phyloP scores from a whole-genome alignment of 2,113 vertebrate genomes.

The Microcebus tavaratra region DNA sequence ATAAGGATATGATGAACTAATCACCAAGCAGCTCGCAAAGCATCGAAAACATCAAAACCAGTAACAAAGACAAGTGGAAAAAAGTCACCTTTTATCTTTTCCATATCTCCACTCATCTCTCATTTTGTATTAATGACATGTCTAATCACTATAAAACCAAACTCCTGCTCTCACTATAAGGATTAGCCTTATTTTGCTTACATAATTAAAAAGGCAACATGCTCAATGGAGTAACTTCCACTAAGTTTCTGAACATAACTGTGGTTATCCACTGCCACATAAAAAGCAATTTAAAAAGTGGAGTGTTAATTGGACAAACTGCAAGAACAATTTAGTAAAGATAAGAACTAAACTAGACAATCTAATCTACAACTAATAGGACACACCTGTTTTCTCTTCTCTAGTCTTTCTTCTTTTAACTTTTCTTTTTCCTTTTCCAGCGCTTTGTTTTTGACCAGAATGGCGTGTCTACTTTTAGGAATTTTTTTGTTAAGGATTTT shows the following conservation, averaged over 20 bases:
- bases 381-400: constrained; percentile 90
- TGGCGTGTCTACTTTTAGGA: constrained; percentile 84
- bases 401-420: constrained; percentile 85
- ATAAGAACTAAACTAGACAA: background rate
- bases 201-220: background rate
- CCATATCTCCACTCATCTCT: background rate
- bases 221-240: background rate
- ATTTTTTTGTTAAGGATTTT: constrained; percentile 92
- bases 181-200: background rate
- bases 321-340: background rate
- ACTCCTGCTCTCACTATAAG: background rate
- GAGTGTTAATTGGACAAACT: background rate
- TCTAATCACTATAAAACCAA: background rate
- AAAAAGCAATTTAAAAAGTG: background rate
- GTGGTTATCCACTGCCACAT: background rate
- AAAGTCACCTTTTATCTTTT: background rate
- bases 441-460: constrained; percentile 92
- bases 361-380: background rate
- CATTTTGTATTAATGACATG: background rate
- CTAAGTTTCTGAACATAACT: background rate
- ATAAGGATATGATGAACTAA: background rate
- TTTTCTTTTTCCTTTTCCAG: constrained; percentile 89
- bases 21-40: background rate
- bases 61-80: background rate
- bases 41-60: background rate